A percentile compares a stretch with the other conserved stretches of the same genome.
Conservation (phyloP, 2,888 invertebrate genomes). For the Selenia dentaria region DNA sequence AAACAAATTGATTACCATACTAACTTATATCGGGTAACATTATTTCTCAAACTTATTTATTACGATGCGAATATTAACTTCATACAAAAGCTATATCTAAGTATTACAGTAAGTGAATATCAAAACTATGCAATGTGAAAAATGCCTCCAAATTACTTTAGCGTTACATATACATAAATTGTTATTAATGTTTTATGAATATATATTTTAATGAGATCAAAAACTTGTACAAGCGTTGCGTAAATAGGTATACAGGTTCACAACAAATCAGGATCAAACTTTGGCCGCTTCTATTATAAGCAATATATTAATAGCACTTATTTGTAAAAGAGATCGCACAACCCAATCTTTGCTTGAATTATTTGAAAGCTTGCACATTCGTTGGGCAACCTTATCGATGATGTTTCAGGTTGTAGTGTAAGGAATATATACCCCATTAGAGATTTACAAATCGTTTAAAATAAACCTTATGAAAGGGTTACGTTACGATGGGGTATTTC, state of each 20-base stretch:
- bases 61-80: constrained; percentile 5
- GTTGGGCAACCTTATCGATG: too few species aligned
- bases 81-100: constrained; percentile 23
- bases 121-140: constrained; percentile 32
- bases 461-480: too few species aligned
- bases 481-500: too few species aligned
- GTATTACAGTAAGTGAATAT: constrained; percentile 32
- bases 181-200: constrained; percentile 23
- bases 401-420: too few species aligned
- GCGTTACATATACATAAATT: constrained; percentile 9
- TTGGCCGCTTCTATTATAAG: constrained; percentile 27
- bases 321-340: too few species aligned
- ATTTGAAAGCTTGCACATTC: too few species aligned
- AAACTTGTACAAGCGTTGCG: constrained; percentile 56
- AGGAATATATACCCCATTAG: too few species aligned
- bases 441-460: too few species aligned
- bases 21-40: not conserved
- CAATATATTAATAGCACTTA: too few species aligned
- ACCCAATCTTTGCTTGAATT: too few species aligned
- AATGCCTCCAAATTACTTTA: constrained; percentile 23
- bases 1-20: not conserved
- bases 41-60: not conserved
- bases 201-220: constrained; percentile 43
- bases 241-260: constrained; percentile 40
- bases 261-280: constrained; percentile 26